phyloP scores from a whole-genome alignment of 2,797 vertebrate species.

The Mycteria americana region DNA sequence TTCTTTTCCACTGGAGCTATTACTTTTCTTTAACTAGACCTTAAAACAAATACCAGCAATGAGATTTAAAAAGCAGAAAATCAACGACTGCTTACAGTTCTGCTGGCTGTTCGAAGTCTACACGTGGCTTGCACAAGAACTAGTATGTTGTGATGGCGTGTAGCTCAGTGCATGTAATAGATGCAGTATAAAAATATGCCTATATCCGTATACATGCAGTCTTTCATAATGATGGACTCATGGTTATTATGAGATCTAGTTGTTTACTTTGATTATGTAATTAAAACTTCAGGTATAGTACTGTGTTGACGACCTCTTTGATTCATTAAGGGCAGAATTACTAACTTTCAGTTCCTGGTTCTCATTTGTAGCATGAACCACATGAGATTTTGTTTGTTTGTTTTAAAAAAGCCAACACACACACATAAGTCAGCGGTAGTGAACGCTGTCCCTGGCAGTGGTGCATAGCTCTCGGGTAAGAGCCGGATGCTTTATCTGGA shows the following conservation, averaged over 20 bases:
- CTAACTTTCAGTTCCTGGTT: background rate
- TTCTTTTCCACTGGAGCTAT: background rate
- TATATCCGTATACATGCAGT: rapidly evolving
- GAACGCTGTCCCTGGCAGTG: background rate
- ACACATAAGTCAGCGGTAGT: background rate
- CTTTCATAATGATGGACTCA: background rate
- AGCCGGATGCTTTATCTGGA: background rate
- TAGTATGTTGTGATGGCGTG: background rate
- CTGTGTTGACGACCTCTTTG: background rate
- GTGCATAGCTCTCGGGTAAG: background rate
- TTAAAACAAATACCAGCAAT: background rate
- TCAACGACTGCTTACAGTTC: background rate
- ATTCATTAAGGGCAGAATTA: background rate
- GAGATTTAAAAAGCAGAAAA: background rate
- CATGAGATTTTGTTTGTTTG: rapidly evolving
- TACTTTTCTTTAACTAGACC: background rate
- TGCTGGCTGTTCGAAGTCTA: rapidly evolving
- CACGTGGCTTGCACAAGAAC: rapidly evolving
- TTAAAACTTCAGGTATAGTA: rapidly evolving
- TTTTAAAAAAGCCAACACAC: background rate
- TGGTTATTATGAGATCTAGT: background rate
- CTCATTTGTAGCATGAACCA: background rate
- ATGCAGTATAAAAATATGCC: background rate
- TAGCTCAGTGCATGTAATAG: background rate
- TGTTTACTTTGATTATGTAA: background rate